phyloP scores from a whole-genome alignment of 2,888 invertebrate species.

The Brenthis ino region DNA sequence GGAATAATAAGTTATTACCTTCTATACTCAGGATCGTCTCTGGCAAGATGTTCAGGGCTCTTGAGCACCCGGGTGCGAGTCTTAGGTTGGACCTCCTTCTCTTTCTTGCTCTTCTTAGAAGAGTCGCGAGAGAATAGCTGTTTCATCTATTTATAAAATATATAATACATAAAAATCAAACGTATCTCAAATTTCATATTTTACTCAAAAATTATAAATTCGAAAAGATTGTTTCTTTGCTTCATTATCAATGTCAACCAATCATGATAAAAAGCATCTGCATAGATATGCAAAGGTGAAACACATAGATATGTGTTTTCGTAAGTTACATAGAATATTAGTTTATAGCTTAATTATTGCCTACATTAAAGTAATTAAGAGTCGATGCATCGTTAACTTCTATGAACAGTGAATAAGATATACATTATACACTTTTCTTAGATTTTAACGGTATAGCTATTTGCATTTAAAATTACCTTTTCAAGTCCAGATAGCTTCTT shows the following conservation, averaged over 20 bases:
- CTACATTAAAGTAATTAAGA: too few species aligned
- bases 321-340: too few species aligned
- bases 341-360: too few species aligned
- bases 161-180: neutral
- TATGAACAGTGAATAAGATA: too few species aligned
- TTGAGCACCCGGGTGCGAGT: constrained; percentile 79
- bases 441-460: too few species aligned
- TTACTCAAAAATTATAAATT: neutral
- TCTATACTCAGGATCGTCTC: constrained; percentile 73
- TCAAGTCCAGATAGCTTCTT: constrained; percentile 88
- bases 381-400: too few species aligned
- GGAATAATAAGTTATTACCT: constrained; percentile 50
- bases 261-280: too few species aligned
- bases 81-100: constrained; percentile 82
- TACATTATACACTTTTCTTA: too few species aligned
- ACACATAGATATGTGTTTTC: too few species aligned
- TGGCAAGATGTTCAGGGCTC: constrained; percentile 80
- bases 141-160: constrained; percentile 79
- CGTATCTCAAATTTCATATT: neutral
- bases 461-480: constrained; percentile 75
- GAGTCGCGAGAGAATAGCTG: constrained; percentile 88
- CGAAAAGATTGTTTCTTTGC: constrained; percentile 3
- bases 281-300: too few species aligned
- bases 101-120: constrained; percentile 86
- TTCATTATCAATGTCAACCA: neutral